These are phyloP conservation scores for Charina bottae DNA, from an alignment of 2,113 vertebrate species.

Conservation along the genomic window DNA sequence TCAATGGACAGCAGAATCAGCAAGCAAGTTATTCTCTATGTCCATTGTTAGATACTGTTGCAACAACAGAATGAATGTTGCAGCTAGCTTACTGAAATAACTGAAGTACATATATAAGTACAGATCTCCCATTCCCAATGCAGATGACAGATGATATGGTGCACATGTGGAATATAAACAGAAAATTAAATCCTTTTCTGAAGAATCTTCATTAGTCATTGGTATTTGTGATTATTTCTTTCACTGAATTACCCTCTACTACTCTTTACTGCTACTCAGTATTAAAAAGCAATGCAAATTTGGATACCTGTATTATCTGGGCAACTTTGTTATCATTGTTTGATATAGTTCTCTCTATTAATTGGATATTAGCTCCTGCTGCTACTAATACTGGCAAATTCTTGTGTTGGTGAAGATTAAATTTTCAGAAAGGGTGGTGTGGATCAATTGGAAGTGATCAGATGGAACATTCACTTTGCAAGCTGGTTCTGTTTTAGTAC, in stretches of 20 bases:
- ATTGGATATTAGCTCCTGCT: not conserved
- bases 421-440: not conserved
- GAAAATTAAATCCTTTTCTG: not conserved
- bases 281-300: not conserved
- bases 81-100: not conserved
- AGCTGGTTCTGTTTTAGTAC: slow-evolving; percentile 12
- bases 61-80: not conserved
- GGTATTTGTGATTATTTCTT: not conserved
- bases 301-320: not conserved
- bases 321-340: not conserved
- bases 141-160: not conserved
- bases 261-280: not conserved
- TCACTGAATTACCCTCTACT: not conserved
- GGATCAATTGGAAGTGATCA: slow-evolving; percentile 13
- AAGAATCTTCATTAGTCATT: not conserved
- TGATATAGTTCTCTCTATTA: not conserved
- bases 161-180: not conserved
- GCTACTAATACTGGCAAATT: not conserved
- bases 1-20: not conserved
- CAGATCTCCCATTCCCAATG: not conserved
- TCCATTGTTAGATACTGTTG: not conserved
- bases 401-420: not conserved
- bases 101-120: not conserved
- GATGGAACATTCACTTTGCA: slow-evolving; percentile 19
- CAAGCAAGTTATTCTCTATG: not conserved